Conservation (phyloP, 1,140 invertebrate genomes). For the Bilobella aurantiaca region DNA sequence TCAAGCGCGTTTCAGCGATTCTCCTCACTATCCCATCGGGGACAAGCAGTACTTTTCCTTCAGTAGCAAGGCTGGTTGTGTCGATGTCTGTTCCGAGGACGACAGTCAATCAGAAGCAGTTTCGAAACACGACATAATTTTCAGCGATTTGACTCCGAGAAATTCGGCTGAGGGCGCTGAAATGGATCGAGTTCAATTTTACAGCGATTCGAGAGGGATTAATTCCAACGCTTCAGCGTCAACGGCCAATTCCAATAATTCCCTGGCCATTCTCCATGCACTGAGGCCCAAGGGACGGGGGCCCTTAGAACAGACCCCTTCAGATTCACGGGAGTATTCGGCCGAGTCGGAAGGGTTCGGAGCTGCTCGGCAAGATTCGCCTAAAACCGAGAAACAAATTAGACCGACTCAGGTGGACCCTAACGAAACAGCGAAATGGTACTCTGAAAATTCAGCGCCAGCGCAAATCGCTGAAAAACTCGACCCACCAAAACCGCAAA, state of each 20-base stretch:
- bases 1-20: not conserved
- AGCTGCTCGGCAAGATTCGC: not conserved
- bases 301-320: not conserved
- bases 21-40: no score
- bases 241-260: not conserved
- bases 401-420: no score
- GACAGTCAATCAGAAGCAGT: not conserved
- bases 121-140: not conserved
- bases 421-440: no score
- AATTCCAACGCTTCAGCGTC: not conserved
- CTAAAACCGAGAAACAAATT: no score
- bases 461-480: no score
- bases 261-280: not conserved
- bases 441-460: no score
- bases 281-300: not conserved
- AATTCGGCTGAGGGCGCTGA: not conserved
- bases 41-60: not conserved
- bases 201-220: not conserved
- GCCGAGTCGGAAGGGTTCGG: not conserved
- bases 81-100: not conserved
- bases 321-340: not conserved
- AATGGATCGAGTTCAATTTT: not conserved
- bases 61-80: not conserved
- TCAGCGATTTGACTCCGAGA: not conserved
- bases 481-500: no score